A percentile compares a stretch with the other conserved stretches of the same genome.
These are phyloP conservation scores for Spodoptera exigua DNA, from an alignment of 2,888 invertebrate species.

Conservation along the genomic window DNA sequence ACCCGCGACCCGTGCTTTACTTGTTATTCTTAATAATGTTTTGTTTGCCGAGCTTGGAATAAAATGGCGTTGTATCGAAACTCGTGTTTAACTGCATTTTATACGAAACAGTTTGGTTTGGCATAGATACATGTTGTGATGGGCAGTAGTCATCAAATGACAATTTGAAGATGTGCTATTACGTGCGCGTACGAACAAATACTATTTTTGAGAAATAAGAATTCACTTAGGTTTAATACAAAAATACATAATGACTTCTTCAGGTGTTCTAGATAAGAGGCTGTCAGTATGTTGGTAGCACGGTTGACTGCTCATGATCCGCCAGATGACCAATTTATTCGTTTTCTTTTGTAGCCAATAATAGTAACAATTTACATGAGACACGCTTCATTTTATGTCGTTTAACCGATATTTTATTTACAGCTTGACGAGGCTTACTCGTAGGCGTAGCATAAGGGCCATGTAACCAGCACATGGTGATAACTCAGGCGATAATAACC, in stretches of 20 bases:
- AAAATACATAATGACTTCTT: too few species aligned
- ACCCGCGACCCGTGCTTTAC: constrained; percentile 38
- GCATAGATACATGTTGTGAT: not conserved
- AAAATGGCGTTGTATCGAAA: constrained; percentile 45
- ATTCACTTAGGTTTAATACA: too few species aligned
- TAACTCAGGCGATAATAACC: constrained; percentile 9
- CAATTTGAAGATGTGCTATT: constrained; percentile 2
- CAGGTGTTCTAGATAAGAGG: too few species aligned
- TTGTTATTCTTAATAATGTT: constrained; percentile 55
- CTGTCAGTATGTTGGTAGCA: too few species aligned
- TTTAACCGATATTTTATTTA: constrained; percentile 56
- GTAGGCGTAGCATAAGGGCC: constrained; percentile 57
- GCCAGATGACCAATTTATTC: constrained; percentile 5
- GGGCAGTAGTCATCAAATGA: constrained; percentile 1
- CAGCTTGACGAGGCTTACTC: constrained; percentile 53
- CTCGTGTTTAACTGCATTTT: constrained; percentile 23
- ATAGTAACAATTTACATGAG: constrained; percentile 15
- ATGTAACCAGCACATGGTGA: not conserved
- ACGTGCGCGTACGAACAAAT: too few species aligned
- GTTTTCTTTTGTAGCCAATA: too few species aligned
- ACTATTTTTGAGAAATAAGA: too few species aligned
- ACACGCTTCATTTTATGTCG: constrained; percentile 18
- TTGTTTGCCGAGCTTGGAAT: constrained; percentile 51
- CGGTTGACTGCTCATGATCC: not conserved
- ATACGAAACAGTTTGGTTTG: constrained; percentile 10